These are phyloP conservation scores for Trachythela sp. DNA, from an alignment of 64 coral and sea anemone genomes.

Conservation along the genomic window DNA sequence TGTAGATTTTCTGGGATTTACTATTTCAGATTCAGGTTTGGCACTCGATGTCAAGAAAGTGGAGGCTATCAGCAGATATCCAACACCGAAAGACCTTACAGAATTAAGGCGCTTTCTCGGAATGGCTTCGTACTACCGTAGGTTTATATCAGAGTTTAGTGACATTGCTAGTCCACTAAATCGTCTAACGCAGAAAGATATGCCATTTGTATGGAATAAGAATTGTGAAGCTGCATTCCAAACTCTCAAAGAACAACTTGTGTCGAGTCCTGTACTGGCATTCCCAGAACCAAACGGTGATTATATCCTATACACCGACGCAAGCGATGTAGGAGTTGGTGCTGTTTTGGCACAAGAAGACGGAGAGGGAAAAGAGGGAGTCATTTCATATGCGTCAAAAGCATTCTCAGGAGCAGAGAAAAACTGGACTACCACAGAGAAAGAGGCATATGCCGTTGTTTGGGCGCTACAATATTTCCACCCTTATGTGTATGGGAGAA, in stretches of 20 bases:
- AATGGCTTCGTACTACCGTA: neutral
- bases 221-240: neutral
- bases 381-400: slow-evolving; percentile 3
- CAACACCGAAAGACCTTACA: neutral
- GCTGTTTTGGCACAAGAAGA: slow-evolving; percentile 15
- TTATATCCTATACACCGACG: neutral
- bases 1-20: neutral
- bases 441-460: neutral
- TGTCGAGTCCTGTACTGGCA: neutral
- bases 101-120: neutral
- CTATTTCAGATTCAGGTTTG: neutral
- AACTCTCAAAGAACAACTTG: neutral
- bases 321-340: neutral
- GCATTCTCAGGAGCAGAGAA: neutral
- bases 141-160: neutral
- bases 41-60: neutral
- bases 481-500: neutral
- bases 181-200: neutral
- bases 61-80: neutral
- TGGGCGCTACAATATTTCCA: neutral
- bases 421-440: neutral
- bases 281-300: neutral
- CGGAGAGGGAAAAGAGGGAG: neutral
- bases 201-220: neutral
- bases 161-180: neutral